Evolutionary conservation across 2,888 invertebrate genomes (phyloP), one percentile per base, ranked within the genome.

Genomic region (Philaethria dido): DNA sequence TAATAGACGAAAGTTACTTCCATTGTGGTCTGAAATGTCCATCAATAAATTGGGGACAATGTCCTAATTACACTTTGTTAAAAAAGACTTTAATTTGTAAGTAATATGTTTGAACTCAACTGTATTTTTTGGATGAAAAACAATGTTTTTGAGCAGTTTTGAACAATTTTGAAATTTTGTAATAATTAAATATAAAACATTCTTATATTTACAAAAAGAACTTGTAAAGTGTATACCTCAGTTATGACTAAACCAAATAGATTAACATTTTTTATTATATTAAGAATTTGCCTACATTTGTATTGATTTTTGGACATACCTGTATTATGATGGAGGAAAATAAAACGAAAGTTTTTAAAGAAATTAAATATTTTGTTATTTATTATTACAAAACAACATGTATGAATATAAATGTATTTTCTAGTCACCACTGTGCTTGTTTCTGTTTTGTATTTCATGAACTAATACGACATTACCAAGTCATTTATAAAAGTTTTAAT

Each of bases 341-440:
- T 89, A 84, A 91, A 92, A 92, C 86, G 80, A 80, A 69, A 69
- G 73, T 75, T 79, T 52, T 70, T 88, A 85, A 86, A 86, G 81
- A 88, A 90, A 90, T 89, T 86, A 88, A 89, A 90, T 85, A 87
- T 84, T 87, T 88, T 86, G 86, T 91, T 90, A 87, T 90, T 52
- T 89, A 87, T 89, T 89, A 87, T 88, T 88, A 86, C 83, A 88
- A 89, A 91, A 89, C 88, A 90, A 89, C 88, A 90, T 88, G 85
- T 86, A 81, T 77, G 77, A 80, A 81, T 80, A 83, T 79, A 72
- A 72, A 87, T 90, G 89, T 92, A 92, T 92, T 92, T 91, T 88
- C 91, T 84, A 92, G 91, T 90, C 91, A 91, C 89, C 83, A 79
- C 80, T 77, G 82, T 81, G 81, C 75, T 79, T 74, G 64, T 72